Evolutionary conservation across 2,797 vertebrate genomes (phyloP), one percentile per base, ranked within the genome.

Genomic region (Leucoraja ocellata): DNA sequence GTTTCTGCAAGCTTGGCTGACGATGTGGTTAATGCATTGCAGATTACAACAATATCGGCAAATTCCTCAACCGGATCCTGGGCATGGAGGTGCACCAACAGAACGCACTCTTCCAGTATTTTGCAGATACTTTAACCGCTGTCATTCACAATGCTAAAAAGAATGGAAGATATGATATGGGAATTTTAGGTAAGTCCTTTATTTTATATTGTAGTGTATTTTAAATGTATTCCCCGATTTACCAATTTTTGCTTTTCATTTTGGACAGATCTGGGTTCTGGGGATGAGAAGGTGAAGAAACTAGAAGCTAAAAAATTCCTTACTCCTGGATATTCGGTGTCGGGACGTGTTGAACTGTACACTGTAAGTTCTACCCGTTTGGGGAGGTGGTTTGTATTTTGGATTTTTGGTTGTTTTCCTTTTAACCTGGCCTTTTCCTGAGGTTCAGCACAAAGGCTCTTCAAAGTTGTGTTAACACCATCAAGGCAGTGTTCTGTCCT

Each of bases 1-100:
- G 14, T 32, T 88, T 65, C 21, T 65, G n/a, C 32, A 36, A 65
- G 8, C n/a, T 65, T 36, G n/a, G 32, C 84, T 88, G 65, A 88
- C 1, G 0, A n/a, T 21, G 28, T 88, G 21, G 21, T 36, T 32
- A 36, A 65, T 88, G n/a, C n/a, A 92, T 93, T 95, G 11, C 95
- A 99, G 99, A 99, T 96, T 99, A 99, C 95, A 99, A 99, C 96
- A 99, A 99, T 94, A 99, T 99, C 36, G 99, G 99, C 84, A 99
- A 99, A 94, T 99, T 99, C 94, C 96, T 99, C 93, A 99, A 99
- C 94, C 97, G 99, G 92, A 99, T 99, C 94, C 95, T 99, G 94
- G 99, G 99, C 18, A 99, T 99, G 99, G 98, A 98, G 94, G 99
- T 99, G 4, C 98, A 99, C 94, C 99, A 99, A 93, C 99, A 99